Conservation (phyloP, 2,888 invertebrate genomes). For the Electrophaes corylata region DNA sequence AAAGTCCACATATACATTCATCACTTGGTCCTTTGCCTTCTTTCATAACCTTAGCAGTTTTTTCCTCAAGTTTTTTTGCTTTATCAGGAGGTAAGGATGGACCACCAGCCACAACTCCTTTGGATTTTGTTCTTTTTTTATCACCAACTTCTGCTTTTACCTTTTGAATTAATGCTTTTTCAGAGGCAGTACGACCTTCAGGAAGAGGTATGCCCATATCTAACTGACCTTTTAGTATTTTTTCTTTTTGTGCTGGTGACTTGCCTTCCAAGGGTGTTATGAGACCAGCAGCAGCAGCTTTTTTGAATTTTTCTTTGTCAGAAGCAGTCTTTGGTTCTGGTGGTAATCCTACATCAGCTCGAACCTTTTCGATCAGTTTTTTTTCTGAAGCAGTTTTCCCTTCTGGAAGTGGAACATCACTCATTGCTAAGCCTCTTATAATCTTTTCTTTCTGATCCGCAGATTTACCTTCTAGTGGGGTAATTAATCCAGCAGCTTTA, state of each 20-base stretch:
- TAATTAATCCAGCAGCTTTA: slow-evolving; percentile 42
- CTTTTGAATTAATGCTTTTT: slow-evolving; percentile 42
- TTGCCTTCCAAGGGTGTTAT: slow-evolving; percentile 44
- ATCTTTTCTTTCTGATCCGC: slow-evolving; percentile 42
- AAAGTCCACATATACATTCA: slow-evolving; percentile 45
- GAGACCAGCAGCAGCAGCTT: slow-evolving; percentile 39
- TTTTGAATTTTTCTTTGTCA: slow-evolving; percentile 41
- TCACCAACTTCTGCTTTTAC: slow-evolving; percentile 13
- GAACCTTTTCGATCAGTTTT: slow-evolving; percentile 36
- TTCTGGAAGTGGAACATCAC: slow-evolving; percentile 37
- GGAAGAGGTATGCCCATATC: slow-evolving; percentile 44
- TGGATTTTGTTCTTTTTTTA: not conserved
- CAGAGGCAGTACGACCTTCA: slow-evolving; percentile 43
- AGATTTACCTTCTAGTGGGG: slow-evolving; percentile 43
- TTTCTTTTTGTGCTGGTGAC: slow-evolving; percentile 42
- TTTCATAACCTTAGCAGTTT: slow-evolving; percentile 41
- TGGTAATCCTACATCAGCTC: slow-evolving; percentile 37
- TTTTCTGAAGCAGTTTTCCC: slow-evolving; percentile 32
- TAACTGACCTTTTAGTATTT: slow-evolving; percentile 35
- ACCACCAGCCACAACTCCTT: slow-evolving; percentile 36
- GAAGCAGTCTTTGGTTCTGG: slow-evolving; percentile 39
- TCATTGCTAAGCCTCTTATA: slow-evolving; percentile 41
- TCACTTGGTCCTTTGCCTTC: slow-evolving; percentile 46
- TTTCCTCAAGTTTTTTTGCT: slow-evolving; percentile 27
- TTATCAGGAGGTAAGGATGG: slow-evolving; percentile 34